phyloP scores from a whole-genome alignment of 2,888 invertebrate genomes.

The Pandemis corylana region DNA sequence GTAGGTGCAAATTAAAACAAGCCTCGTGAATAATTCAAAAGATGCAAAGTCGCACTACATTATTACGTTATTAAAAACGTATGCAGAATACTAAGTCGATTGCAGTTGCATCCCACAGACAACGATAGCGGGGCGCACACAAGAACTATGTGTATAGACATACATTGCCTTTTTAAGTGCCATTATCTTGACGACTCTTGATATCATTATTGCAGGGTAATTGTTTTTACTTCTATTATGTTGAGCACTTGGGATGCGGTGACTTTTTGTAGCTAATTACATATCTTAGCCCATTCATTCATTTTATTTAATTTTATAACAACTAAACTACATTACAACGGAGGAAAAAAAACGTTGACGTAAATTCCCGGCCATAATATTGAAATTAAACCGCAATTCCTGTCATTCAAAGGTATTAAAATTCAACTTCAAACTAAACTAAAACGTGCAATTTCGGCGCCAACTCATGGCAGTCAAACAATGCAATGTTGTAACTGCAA shows the following conservation, averaged over 20 bases:
- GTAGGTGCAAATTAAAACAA: conserved; percentile 29
- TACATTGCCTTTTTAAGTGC: not conserved
- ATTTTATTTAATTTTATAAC: not conserved
- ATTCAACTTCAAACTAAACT: not conserved
- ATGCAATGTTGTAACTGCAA: conserved; percentile 15
- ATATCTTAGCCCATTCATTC: not conserved
- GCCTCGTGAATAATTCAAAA: conserved; percentile 34
- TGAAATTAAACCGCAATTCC: not conserved
- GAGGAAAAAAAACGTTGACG: not conserved
- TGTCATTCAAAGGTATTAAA: not conserved
- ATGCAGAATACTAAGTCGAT: conserved; percentile 32
- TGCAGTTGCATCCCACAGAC: conserved; percentile 28
- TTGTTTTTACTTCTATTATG: not conserved
- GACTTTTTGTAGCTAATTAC: not conserved
- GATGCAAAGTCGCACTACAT: conserved; percentile 23
- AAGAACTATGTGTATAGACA: not conserved
- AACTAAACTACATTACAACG: not conserved
- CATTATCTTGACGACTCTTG: conserved; percentile 1
- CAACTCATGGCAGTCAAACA: conserved; percentile 6
- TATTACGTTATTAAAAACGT: conserved; percentile 41
- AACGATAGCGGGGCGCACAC: not conserved
- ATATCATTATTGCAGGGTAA: not conserved
- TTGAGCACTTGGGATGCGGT: not conserved
- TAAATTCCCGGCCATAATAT: not conserved
- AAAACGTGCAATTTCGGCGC: not conserved